Percentiles rank a stretch among this genome's conserved stretches.
These are phyloP conservation scores for Dasypus novemcinctus DNA, from an alignment of 2,113 vertebrate species.

Conservation along the genomic window DNA sequence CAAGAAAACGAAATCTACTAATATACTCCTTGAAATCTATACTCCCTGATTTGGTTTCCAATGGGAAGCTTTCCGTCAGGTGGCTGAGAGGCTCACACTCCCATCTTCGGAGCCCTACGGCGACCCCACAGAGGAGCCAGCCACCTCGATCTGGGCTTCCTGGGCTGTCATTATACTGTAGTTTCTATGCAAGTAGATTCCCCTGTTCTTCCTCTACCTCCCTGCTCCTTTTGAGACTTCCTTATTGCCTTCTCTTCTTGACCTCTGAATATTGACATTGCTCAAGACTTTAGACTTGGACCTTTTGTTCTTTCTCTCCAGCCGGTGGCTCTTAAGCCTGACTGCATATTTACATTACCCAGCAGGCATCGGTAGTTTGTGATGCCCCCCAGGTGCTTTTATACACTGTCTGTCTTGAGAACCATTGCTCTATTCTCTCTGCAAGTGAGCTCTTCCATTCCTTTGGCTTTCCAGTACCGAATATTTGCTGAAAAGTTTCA, in stretches of 20 bases:
- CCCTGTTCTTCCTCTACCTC: background rate
- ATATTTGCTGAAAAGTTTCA: background rate
- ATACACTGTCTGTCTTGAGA: background rate
- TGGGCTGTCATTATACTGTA: background rate
- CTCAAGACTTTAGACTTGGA: background rate
- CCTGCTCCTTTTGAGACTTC: background rate
- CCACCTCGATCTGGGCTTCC: background rate
- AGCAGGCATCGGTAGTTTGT: background rate
- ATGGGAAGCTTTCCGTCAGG: background rate
- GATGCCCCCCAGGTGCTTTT: background rate
- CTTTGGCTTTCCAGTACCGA: background rate
- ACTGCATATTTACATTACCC: background rate
- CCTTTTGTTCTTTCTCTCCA: background rate
- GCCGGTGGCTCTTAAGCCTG: background rate
- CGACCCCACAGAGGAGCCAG: background rate
- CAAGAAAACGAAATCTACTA: background rate
- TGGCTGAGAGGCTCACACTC: background rate
- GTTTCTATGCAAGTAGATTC: background rate
- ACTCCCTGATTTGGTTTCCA: background rate
- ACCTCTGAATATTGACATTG: background rate
- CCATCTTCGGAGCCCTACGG: background rate
- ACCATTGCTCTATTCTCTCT: background rate
- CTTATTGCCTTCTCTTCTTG: background rate
- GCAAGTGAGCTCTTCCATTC: background rate
- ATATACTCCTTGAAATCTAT: background rate